Evolutionary conservation across 2,888 invertebrate genomes (phyloP), one percentile per base, ranked within the genome.

Genomic region (Halictus ligatus): DNA sequence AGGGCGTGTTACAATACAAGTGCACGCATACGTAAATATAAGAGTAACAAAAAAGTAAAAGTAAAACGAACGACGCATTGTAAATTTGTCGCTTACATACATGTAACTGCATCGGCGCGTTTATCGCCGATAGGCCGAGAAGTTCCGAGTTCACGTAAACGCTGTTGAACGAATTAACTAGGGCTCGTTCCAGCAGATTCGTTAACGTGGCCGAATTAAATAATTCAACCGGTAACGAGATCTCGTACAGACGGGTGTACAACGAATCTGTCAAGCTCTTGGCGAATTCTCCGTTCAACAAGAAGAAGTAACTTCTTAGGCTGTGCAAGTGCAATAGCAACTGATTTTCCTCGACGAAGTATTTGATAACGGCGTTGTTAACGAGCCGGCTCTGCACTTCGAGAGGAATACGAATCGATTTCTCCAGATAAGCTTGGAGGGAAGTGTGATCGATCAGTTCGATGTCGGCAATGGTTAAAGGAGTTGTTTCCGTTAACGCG

Each of bases 211-310:
- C 96, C 78, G 96, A 97, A 93, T 97, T 97, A 83, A 98, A 96
- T 83, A 98, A 92, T 91, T 97, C 97, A 21, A 96, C 95, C 0
- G 98, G 97, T 90, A 96, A 96, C 48, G 96, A 95, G 0, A 96
- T 97, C n/a, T 96, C 96, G 80, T 97, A 97, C 77, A 98, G 94
- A 86, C 97, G 97, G 0, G 96, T 95, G 88, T 97, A 97, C 83
- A 98, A 95, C 88, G 97, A 97, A 76, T 97, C 96, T 58, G 97
- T 97, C 25, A 98, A 96, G 89, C 97, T 97, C 54, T 96, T 96
- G 0, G 97, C 97, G 94, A 98, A 98, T 94, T 98, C 98, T 0
- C 98, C 98, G 90, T 98, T 98, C 96, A 98, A 96, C 43, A 98
- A 94, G 91, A 98, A 98, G 94, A 97, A 98, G 91, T 97, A 98